Evolutionary conservation across 2,888 invertebrate species (phyloP), one percentile per base, ranked within the genome.

Genomic region (Pristionchus japonicus): DNA sequence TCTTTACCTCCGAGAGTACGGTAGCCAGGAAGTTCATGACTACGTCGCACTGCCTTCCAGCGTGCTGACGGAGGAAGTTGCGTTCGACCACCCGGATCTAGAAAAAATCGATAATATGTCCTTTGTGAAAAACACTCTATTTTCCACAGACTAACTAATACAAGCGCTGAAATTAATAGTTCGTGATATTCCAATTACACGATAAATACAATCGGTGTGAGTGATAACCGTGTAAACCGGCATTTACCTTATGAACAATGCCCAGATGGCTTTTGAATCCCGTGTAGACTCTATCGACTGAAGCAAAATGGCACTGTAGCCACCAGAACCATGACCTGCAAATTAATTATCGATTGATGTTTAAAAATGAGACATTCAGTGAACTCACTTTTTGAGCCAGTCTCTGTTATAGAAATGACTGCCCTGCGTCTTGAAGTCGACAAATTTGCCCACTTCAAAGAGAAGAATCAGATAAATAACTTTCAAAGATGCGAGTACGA

Each of bases 331-430:
- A 77, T 43, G 74, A 43, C 43, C 74, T 43, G 15, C 43, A 77
- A 43, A 11, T 23, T n/a, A 27, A 37, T 4, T 27, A 23, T 20
- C 37, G 4, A 67, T 9, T 27, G 43, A 43, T 43, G 7, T 43
- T 43, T 43, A 9, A 11, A 77, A 43, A 37, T n/a, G 23, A 37
- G n/a, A n/a, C n/a, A n/a, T n/a, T n/a, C n/a, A n/a, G n/a, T n/a
- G n/a, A n/a, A n/a, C n/a, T n/a, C n/a, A 77, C 74, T 77, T 77
- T 27, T 43, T 77, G 74, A 77, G 74, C 74, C 74, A 77, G 43
- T 43, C n/a, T 3, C 74, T 7, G 43, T 77, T 43, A n/a, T 43
- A 43, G 4, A 43, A 1, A 43, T 77, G 43, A 15, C 43, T 43
- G n/a, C 11, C 17, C 82, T 31, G 47, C 15, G 82, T 82, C 31